These are phyloP conservation scores for Carassius auratus DNA, from an alignment of 2,113 vertebrate species.

Conservation along the genomic window DNA sequence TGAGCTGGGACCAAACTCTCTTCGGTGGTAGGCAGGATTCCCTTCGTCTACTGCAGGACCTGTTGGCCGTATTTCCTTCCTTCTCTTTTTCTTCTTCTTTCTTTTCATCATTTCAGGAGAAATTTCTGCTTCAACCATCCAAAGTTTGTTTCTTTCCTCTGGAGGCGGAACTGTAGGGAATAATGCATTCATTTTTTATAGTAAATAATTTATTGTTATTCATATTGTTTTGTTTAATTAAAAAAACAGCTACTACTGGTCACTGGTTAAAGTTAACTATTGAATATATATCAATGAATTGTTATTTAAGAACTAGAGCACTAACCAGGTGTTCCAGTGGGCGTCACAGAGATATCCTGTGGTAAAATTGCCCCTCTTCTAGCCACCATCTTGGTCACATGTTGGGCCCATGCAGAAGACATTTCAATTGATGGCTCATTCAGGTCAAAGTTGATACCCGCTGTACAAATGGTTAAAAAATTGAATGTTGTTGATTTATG, in stretches of 20 bases:
- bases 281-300: not conserved
- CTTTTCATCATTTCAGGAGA: conserved; percentile 88
- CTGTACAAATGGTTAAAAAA: conserved; percentile 67
- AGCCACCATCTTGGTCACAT: conserved; percentile 98
- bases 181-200: not conserved
- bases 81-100: conserved; percentile 87
- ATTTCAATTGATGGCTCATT: conserved; percentile 92
- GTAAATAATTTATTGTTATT: not conserved
- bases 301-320: not conserved
- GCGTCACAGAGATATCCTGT: conserved; percentile 92
- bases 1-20: conserved; percentile 71
- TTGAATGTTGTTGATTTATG: conserved; percentile 16
- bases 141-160: conserved; percentile 85
- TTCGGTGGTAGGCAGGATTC: conserved; percentile 34
- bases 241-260: not conserved
- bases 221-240: not conserved
- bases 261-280: not conserved
- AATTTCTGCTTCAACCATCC: conserved; percentile 89
- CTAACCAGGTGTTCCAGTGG: conserved; percentile 88
- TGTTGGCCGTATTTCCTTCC: conserved; percentile 77
- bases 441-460: conserved; percentile 91
- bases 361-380: conserved; percentile 95
- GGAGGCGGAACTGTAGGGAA: conserved; percentile 81
- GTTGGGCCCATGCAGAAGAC: conserved; percentile 95
- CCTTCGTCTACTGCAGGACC: conserved; percentile 49